A percentile compares a stretch with the other conserved stretches of the same genome.
Evolutionary conservation across 2,888 invertebrate species (phyloP).

Genomic region (Agrochola circellaris): DNA sequence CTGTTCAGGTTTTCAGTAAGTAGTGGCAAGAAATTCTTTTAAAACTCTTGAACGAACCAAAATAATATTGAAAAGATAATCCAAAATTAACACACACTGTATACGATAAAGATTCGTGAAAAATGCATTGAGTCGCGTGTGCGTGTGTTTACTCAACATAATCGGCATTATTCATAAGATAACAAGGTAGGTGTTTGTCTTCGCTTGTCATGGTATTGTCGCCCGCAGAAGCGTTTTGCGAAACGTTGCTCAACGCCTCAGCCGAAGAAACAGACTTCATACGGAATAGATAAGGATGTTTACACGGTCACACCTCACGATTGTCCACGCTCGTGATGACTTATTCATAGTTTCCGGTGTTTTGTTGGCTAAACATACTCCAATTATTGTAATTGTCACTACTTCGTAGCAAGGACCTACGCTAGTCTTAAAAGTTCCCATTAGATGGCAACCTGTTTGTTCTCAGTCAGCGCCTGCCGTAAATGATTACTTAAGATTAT

Average conservation of each 20-base stretch:
- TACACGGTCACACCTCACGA: constrained; percentile 71
- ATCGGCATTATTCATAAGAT: constrained; percentile 91
- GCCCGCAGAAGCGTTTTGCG: constrained; percentile 86
- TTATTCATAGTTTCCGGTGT: constrained; percentile 60
- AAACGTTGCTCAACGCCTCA: constrained; percentile 85
- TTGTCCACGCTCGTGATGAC: constrained; percentile 32
- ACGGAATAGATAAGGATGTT: constrained; percentile 77
- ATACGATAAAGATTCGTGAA: constrained; percentile 84
- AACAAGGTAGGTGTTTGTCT: constrained; percentile 88
- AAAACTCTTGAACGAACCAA: neutral
- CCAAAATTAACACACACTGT: constrained; percentile 77
- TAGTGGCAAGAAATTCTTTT: neutral
- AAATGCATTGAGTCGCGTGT: constrained; percentile 85
- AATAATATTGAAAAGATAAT: constrained; percentile 34
- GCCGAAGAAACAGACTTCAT: constrained; percentile 72
- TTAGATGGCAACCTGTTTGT: neutral
- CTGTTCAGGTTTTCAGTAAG: neutral
- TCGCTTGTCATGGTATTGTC: constrained; percentile 87
- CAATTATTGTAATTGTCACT: constrained; percentile 25
- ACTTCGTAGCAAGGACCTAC: neutral
- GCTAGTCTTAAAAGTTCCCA: neutral
- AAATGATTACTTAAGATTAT: constrained; percentile 1
- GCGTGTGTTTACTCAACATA: constrained; percentile 88
- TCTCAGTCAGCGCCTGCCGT: constrained; percentile 40
- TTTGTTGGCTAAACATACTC: constrained; percentile 36